Base-by-base conservation (phyloP, 2,888 invertebrate genomes). In the Xestia ashworthii region DNA sequence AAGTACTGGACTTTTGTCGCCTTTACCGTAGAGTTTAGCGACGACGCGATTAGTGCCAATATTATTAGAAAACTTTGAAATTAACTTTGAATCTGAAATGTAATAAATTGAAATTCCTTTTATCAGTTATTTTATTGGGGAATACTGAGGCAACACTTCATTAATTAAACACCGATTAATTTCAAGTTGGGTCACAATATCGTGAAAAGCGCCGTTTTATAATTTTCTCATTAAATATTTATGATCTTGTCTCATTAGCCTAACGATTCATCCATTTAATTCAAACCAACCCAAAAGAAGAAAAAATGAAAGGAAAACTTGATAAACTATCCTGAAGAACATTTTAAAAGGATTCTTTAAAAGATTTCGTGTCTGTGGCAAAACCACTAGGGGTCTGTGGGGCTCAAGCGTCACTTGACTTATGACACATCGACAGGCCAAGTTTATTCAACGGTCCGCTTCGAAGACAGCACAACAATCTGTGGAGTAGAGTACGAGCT, bases 391-490 rank as follows among this genome's bases (percentile, higher is more conserved):
- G 90, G 86, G 91, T 91, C 89, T 87, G 86, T 77, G 67, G 80
- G 64, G 84, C 84, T 84, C 82, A 84, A 84, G 84, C 84, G 68
- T 84, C 82, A 81, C 84, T 84, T 96, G 96, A 95, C 96, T 96
- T 96, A 95, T 96, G 96, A 96, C 96, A 96, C 96, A 96, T 96
- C 95, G 96, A 96, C 95, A 95, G 93, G 93, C 92, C 93, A 95
- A 96, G 96, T 96, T 96, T 96, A 96, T 95, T 95, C 93, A 96
- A 92, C 94, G 93, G 92, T 91, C 93, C 93, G 92, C 90, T 91
- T 90, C 91, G 87, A 92, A 94, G 93, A 93, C 90, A 90, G 92
- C 89, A 83, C 89, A 91, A 77, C 89, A 91, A 89, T 79, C 81
- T 72, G 67, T 92, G 81, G 95, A 96, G 95, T 90, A 78, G 91